Evolutionary conservation across 2,113 vertebrate species (phyloP), one percentile per base, ranked within the genome.

Genomic region (Ailurus styani): DNA sequence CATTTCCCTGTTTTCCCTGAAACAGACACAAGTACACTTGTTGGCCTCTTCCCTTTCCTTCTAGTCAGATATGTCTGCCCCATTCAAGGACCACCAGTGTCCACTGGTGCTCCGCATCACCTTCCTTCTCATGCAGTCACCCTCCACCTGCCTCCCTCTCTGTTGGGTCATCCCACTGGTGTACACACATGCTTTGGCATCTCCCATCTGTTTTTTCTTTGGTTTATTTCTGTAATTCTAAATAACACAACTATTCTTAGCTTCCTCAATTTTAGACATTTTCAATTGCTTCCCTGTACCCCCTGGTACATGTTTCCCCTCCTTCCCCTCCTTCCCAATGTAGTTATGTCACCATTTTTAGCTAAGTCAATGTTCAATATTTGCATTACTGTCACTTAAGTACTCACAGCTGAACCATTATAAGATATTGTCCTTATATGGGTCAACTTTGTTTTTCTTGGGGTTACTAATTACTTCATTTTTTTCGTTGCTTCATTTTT

Each of bases 191-290:
- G n/a, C 52, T n/a, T 70, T 47, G 70, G 68, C 34, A 17, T 72
- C 37, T 66, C 62, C 54, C 34, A 57, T 87, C 55, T 96, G 81
- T 87, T 88, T 95, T 34, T 92, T 89, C 81, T 96, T 78, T 45
- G 90, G 18, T 72, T 97, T 81, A 47, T 72, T 75, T 42, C 81
- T 77, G 6, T 66, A 82, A 54, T 94, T 95, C 72, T 82, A 96
- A 91, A 83, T 60, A 96, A 95, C 82, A 47, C 2, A 75, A 57
- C 64, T 84, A 79, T 84, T 93, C 97, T 95, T 92, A 96, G 55
- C 18, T 57, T 81, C 66, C 93, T 97, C 60, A 57, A 62, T 78
- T 95, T 94, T 79, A 96, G 55, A 93, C 45, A 40, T 15, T 92
- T 95, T 90, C 8, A 31, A 25, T 55, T 91, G 45, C 34, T 47